phyloP scores from a whole-genome alignment of 1,140 invertebrate species.

The Sipha flava region DNA sequence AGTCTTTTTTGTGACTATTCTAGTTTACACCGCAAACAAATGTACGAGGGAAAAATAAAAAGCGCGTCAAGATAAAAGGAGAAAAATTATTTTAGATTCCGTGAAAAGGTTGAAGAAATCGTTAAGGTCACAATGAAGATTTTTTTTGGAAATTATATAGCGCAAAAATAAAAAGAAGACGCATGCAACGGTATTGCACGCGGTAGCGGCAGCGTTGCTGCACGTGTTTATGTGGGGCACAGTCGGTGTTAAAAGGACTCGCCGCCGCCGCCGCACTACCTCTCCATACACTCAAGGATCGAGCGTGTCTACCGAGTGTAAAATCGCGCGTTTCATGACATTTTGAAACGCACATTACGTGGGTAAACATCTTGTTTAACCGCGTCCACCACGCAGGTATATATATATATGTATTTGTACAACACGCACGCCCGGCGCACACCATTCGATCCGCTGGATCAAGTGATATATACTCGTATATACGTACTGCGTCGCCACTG shows the following conservation, averaged over 20 bases:
- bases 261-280: neutral
- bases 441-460: neutral
- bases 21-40: too few relatives aligned
- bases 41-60: too few relatives aligned
- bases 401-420: neutral
- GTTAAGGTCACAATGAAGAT: too few relatives aligned
- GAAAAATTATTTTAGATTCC: too few relatives aligned
- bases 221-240: neutral
- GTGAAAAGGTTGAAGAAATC: too few relatives aligned
- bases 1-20: too few relatives aligned
- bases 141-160: neutral
- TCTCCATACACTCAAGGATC: too few relatives aligned
- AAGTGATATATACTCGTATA: neutral
- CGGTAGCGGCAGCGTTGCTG: neutral
- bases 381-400: neutral
- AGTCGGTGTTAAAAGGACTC: neutral
- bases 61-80: too few relatives aligned
- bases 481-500: neutral
- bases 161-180: neutral
- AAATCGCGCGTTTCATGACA: neutral
- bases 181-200: neutral
- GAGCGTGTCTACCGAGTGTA: conserved; percentile 14
- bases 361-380: conserved; percentile 13
- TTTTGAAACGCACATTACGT: conserved; percentile 9
- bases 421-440: neutral